Conservation (phyloP, 1,140 invertebrate species). For the Rhagoletis pomonella region DNA sequence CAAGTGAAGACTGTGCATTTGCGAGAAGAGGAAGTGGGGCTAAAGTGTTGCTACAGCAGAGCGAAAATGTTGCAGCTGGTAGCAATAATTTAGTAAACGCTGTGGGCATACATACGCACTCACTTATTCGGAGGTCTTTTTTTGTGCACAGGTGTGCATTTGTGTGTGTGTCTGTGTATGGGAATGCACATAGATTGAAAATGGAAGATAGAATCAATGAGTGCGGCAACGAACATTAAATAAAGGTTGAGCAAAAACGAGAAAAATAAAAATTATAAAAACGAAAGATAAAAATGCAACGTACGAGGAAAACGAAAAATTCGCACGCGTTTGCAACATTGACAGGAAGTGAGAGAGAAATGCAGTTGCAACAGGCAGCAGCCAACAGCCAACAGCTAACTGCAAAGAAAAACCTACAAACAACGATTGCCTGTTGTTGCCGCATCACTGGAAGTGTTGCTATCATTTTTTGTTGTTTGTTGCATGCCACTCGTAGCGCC, state of each 20-base stretch:
- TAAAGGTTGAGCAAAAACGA: not conserved
- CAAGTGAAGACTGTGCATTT: no score
- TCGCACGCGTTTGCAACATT: not conserved
- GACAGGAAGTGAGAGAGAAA: not conserved
- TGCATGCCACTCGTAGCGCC: constrained; percentile 15
- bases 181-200: not conserved
- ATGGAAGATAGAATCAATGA: constrained; percentile 39
- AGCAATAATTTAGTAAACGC: constrained; percentile 16
- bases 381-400: no score
- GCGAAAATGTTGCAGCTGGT: constrained; percentile 37
- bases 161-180: not conserved
- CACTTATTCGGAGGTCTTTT: not conserved
- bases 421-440: not conserved
- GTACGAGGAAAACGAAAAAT: not conserved
- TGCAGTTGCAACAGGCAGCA: not conserved
- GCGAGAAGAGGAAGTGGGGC: not conserved
- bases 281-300: not conserved
- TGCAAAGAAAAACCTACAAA: not conserved
- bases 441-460: not conserved
- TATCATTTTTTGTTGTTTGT: not conserved
- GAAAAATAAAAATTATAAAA: not conserved
- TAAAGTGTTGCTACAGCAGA: not conserved
- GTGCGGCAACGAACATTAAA: constrained; percentile 27
- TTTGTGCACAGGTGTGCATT: not conserved
- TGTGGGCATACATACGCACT: not conserved